These are phyloP conservation scores for Pomatostomus ruficeps DNA, from an alignment of 2,113 vertebrate species.

Conservation along the genomic window DNA sequence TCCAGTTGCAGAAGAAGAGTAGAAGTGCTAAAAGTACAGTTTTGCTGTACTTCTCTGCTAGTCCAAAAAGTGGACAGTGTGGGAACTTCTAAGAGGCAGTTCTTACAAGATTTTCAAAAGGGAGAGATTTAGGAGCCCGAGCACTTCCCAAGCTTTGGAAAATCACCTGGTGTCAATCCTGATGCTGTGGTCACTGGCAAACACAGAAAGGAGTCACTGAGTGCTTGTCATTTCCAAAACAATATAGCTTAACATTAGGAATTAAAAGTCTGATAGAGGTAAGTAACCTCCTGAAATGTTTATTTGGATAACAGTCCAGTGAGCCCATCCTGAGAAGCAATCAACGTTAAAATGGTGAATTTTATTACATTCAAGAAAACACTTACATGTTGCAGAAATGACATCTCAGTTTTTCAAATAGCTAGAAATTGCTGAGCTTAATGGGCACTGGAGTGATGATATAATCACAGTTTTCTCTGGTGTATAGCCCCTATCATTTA, in stretches of 20 bases:
- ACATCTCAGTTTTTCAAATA: slow-evolving; percentile 34
- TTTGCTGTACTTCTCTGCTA: background rate
- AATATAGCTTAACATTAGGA: background rate
- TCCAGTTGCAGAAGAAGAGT: background rate
- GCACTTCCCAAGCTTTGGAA: background rate
- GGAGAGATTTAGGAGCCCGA: background rate
- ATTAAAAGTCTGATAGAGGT: background rate
- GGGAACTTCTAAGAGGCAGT: background rate
- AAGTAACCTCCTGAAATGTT: slow-evolving; percentile 24
- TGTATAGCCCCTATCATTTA: slow-evolving; percentile 6
- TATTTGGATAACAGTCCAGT: slow-evolving; percentile 8
- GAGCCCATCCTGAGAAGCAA: background rate
- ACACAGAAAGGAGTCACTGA: background rate
- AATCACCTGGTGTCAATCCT: background rate
- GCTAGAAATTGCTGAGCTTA: slow-evolving; percentile 42
- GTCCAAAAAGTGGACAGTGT: background rate
- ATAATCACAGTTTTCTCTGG: slow-evolving; percentile 51
- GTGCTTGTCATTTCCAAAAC: background rate
- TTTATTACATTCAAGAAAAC: slow-evolving; percentile 44
- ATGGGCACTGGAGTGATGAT: slow-evolving; percentile 28
- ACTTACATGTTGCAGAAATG: slow-evolving; percentile 12
- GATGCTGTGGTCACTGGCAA: background rate
- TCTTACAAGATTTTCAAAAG: background rate
- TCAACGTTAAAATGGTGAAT: slow-evolving; percentile 8
- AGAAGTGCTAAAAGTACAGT: background rate